These are phyloP conservation scores for Oreochromis aureus DNA, from an alignment of 2,113 vertebrate species.

Conservation along the genomic window DNA sequence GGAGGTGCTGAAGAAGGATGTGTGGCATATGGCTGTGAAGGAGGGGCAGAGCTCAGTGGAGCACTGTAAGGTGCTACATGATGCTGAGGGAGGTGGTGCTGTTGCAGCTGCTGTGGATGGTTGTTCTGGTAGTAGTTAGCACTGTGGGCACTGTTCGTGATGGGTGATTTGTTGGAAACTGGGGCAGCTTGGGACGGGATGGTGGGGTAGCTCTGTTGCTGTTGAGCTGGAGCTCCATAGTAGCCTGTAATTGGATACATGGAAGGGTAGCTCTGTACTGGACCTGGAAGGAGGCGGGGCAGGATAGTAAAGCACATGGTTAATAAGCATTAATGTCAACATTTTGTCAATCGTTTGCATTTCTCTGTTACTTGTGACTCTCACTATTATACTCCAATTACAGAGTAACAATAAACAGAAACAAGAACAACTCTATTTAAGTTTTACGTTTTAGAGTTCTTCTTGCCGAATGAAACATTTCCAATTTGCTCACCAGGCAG, in stretches of 20 bases:
- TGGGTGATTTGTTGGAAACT: constrained; percentile 77
- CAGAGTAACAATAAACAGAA: neutral
- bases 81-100: constrained; percentile 64
- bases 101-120: constrained; percentile 70
- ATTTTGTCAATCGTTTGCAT: neutral
- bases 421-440: neutral
- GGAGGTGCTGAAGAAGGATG: constrained; percentile 45
- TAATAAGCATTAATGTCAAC: neutral
- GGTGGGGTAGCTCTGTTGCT: constrained; percentile 65
- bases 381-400: neutral
- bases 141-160: constrained; percentile 71
- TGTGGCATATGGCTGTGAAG: constrained; percentile 69
- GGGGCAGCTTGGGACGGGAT: constrained; percentile 73
- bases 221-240: constrained; percentile 71
- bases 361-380: neutral
- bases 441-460: neutral
- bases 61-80: constrained; percentile 61
- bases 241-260: constrained; percentile 71
- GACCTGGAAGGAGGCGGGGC: constrained; percentile 65
- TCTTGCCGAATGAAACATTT: neutral
- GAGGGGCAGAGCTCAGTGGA: constrained; percentile 60
- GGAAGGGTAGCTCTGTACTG: constrained; percentile 72
- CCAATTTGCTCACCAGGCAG: neutral
- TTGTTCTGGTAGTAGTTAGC: constrained; percentile 77
- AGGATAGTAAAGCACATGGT: neutral